Evolutionary conservation across 2,888 invertebrate species (phyloP).

Genomic region (Drosophila antonietae): DNA sequence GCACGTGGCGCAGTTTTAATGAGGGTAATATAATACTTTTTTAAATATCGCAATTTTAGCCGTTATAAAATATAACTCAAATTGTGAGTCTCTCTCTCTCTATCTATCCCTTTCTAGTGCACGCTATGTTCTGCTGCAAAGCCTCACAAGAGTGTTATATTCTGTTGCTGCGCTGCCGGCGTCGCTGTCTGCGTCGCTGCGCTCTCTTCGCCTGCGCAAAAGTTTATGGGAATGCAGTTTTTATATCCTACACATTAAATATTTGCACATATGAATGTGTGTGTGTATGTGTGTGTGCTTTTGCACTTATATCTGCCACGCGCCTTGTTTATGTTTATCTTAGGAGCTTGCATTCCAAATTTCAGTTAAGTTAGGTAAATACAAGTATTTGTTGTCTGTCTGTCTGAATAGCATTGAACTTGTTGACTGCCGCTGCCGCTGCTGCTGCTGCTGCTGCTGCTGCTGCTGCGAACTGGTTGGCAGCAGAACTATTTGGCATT

Average conservation of each 20-base stretch:
- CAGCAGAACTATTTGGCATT: conserved; percentile 58
- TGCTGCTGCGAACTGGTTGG: conserved; percentile 40
- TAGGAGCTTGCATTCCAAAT: conserved; percentile 6
- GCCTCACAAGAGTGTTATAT: neutral
- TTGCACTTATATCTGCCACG: conserved; percentile 23
- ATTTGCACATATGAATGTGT: conserved; percentile 37
- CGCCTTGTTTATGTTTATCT: conserved; percentile 53
- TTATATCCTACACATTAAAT: conserved; percentile 67
- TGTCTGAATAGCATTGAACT: conserved; percentile 64
- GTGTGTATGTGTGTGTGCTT: conserved; percentile 17
- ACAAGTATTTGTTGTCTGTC: conserved; percentile 17
- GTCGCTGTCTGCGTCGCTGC: neutral
- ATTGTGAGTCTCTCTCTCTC: neutral
- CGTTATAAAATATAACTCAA: neutral
- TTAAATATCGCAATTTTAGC: neutral
- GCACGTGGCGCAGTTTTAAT: neutral
- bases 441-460: conserved; percentile 35
- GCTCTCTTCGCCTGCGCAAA: conserved; percentile 54
- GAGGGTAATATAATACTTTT: neutral
- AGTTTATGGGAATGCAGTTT: conserved; percentile 42
- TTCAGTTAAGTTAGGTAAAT: conserved; percentile 13
- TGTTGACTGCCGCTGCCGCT: conserved; percentile 24
- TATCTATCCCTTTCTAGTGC: neutral
- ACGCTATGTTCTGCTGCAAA: neutral
- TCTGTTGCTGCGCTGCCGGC: conserved; percentile 11